Evolutionary conservation across 1,140 invertebrate genomes (phyloP).

Genomic region (Aphelenchoides avenae): DNA sequence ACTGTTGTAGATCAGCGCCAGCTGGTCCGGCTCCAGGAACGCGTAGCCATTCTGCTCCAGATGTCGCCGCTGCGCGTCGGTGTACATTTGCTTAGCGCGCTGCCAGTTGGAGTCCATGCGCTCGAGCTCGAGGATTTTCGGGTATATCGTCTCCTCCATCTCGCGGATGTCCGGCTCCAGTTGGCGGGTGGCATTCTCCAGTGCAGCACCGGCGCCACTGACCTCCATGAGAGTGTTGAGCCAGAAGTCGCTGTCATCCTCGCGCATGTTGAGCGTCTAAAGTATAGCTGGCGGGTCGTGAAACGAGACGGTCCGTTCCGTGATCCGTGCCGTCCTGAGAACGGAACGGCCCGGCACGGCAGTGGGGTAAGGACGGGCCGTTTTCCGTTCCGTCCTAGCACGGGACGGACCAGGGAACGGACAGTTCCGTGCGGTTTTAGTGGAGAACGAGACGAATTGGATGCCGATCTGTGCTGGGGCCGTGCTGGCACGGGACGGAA

Average conservation of each 20-base stretch:
- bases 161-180: slow-evolving; percentile 7
- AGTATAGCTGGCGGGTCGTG: too few species aligned
- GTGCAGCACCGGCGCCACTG: slow-evolving; percentile 7
- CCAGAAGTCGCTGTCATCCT: slow-evolving; percentile 4
- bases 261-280: too few species aligned
- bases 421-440: too few species aligned
- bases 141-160: slow-evolving; percentile 1
- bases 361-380: too few species aligned
- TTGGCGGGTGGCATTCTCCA: slow-evolving; percentile 6
- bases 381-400: too few species aligned
- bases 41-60: slow-evolving; percentile 10
- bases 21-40: slow-evolving; percentile 1
- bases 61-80: background rate
- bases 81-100: background rate
- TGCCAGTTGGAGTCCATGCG: slow-evolving; percentile 12
- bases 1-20: slow-evolving; percentile 2
- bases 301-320: too few species aligned
- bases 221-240: slow-evolving; percentile 2
- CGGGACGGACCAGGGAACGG: too few species aligned
- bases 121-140: slow-evolving; percentile 8
- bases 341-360: too few species aligned
- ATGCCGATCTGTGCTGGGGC: too few species aligned
- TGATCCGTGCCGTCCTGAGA: too few species aligned
- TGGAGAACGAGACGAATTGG: too few species aligned
- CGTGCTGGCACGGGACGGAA: too few species aligned